These are phyloP conservation scores for Drosophila putrida DNA, from an alignment of 2,888 invertebrate species.

Conservation along the genomic window DNA sequence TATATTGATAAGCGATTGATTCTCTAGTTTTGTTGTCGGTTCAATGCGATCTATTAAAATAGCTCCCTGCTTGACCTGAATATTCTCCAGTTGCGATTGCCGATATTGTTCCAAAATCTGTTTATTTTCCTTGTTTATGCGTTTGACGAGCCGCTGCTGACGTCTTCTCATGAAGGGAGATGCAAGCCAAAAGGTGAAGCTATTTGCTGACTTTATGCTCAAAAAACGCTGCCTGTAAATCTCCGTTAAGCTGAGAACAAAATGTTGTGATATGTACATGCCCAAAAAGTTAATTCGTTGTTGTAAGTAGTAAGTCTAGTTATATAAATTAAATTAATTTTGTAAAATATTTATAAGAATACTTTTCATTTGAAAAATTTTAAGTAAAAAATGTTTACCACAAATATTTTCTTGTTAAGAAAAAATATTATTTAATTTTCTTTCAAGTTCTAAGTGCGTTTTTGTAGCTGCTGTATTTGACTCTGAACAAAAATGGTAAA, in stretches of 20 bases:
- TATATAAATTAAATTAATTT: too few species aligned
- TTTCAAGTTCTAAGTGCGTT: too few species aligned
- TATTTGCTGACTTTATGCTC: slow-evolving; percentile 53
- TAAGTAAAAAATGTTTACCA: too few species aligned
- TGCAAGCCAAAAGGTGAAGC: slow-evolving; percentile 45
- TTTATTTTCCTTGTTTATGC: slow-evolving; percentile 47
- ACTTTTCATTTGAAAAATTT: too few species aligned
- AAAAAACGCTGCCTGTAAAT: slow-evolving; percentile 63
- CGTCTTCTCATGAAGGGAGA: slow-evolving; percentile 46
- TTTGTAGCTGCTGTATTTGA: too few species aligned
- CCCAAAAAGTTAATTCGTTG: too few species aligned
- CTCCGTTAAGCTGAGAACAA: slow-evolving; percentile 39
- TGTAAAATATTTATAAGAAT: too few species aligned
- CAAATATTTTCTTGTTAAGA: too few species aligned
- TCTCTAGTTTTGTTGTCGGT: not conserved
- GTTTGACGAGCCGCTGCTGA: slow-evolving; percentile 50
- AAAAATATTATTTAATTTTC: too few species aligned
- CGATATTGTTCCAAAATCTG: slow-evolving; percentile 35
- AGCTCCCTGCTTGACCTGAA: not conserved
- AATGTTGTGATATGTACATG: not conserved
- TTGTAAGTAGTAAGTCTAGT: too few species aligned
- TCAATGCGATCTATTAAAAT: slow-evolving; percentile 32
- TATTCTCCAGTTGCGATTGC: not conserved
- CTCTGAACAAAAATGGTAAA: too few species aligned
- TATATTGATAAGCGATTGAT: slow-evolving; percentile 55